Evolutionary conservation across 2,797 vertebrate species (phyloP), one percentile per base, ranked within the genome.

Genomic region (Chaenodraco wilsoni): DNA sequence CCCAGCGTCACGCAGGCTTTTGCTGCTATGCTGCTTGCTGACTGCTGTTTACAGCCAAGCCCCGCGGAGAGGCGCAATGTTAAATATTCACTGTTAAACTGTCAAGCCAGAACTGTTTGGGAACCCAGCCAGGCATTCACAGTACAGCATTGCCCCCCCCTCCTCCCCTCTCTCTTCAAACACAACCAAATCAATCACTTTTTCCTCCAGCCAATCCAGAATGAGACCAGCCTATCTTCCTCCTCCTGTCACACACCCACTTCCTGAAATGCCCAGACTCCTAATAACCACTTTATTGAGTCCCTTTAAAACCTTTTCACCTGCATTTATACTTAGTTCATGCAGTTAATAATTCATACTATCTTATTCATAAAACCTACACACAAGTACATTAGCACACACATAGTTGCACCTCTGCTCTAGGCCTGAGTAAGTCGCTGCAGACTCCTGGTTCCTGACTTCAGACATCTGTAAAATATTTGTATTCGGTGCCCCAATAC

Each of bases 51-150:
- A 88, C 84, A 90, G 89, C 84, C 78, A 74, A 85, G 73, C 76
- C 87, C 84, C 48, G 60, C 87, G 79, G 88, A 87, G 88, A 84
- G 84, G 84, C 64, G 67, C 79, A 86, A 86, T 86, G 89, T 94
- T 93, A 94, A 94, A 93, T 94, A 93, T 93, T 94, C 93, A 92
- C 91, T 80, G 86, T 92, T 94, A 93, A 94, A 94, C 89, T 91
- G 91, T 92, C 91, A 92, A 90, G 81, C 89, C 84, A 86, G 86
- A 80, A 74, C 85, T 88, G 89, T 89, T 87, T 85, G 88, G 91
- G 88, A 89, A 85, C 79, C 86, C 63, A 81, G 89, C 91, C 90
- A 91, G 83, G 81, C 72, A 63, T 76, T 89, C 90, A 84, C 89
- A 87, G 84, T 71, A 73, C 85, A 82, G 72, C 78, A 77, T 57